Conservation (phyloP, 2,113 vertebrate species). For the Myotis yumanensis region DNA sequence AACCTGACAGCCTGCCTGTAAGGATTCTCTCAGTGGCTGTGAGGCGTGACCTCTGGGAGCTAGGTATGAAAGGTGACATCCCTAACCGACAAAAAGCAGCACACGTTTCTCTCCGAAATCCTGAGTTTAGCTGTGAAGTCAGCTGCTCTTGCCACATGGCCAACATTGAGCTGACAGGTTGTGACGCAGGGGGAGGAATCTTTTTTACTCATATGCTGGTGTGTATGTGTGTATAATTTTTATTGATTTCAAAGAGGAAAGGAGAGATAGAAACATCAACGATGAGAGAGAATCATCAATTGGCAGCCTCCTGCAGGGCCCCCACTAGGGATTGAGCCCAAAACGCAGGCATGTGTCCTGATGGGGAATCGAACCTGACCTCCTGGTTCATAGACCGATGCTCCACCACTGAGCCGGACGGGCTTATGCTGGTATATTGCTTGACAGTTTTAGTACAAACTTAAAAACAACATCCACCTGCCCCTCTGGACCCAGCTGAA, state of each 20-base stretch:
- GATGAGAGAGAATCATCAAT: too few species aligned
- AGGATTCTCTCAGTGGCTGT: neutral
- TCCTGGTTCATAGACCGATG: too few species aligned
- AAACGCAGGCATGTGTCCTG: too few species aligned
- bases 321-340: too few species aligned
- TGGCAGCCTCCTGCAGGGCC: too few species aligned
- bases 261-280: too few species aligned
- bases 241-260: too few species aligned
- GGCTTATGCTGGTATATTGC: neutral
- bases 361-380: too few species aligned
- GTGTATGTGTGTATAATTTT: too few species aligned
- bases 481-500: neutral
- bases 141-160: neutral
- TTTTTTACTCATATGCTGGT: neutral
- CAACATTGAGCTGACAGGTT: neutral
- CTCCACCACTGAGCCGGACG: too few species aligned
- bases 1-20: neutral
- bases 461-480: neutral
- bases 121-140: neutral
- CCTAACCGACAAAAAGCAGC: neutral
- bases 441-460: neutral
- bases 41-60: neutral
- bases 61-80: neutral
- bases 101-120: neutral
- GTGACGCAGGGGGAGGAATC: neutral